Base-by-base conservation (phyloP, 23 tunicate species). In the Clavelina lepadiformis region DNA sequence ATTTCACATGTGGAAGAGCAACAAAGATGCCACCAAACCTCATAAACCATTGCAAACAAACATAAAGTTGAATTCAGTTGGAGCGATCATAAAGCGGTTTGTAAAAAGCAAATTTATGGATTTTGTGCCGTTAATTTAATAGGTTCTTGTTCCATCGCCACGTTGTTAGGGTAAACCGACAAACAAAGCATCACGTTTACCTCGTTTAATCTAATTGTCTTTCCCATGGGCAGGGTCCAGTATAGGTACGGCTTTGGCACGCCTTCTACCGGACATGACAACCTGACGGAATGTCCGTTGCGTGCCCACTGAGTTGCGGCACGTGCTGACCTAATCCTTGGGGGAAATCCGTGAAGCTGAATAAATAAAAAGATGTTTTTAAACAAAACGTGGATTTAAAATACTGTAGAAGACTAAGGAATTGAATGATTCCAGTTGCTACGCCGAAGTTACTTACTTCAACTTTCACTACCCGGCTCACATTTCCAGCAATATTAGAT, bases 211-310 rank as follows among this genome's bases (percentile, higher is more conserved):
- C 23, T 3, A 22, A 75, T 63, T 23, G 28, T 63, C 36, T 25
- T 54, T 33, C 64, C 71, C 18, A 35, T 46, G 23, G 81, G 81
- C 63, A 75, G 20, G 3, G 49, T 52, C 81, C 81, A 75, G 47
- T 63, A 75, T n/a, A 21, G 21, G 22, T 58, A 64, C 19, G 81
- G 71, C 3, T 52, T 23, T 1, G 81, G 81, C 31, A 51, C 71
- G 19, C 71, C 81, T 4, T 35, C 27, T 7, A 64, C 63, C 1
- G 63, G 27, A 52, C 81, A 75, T 26, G 23, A 51, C 35, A 75
- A 45, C 0, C 27, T 63, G 18, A 33, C 36, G 5, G 81, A 31
- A 3, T 49, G 24, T 7, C 81, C 81, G 5, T 26, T 5, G 24
- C 58, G 32, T 3, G 51, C 81, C 28, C 64, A 50, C 7, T 49